Conservation (phyloP, 2,888 invertebrate species). For the Acronicta psi region DNA sequence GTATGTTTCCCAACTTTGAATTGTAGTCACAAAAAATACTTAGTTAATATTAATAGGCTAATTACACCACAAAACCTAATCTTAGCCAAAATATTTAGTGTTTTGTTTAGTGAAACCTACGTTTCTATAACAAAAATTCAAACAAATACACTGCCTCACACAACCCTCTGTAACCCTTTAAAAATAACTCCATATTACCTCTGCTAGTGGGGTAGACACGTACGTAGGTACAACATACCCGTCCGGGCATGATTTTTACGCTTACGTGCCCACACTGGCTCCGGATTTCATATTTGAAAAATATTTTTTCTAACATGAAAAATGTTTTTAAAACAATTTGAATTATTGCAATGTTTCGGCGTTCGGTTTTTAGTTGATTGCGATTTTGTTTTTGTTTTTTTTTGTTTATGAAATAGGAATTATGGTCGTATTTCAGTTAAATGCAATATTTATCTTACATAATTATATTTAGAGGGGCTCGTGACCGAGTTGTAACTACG, state of each 20-base stretch:
- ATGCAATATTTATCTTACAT: too few relatives aligned
- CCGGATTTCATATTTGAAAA: slow-evolving; percentile 56
- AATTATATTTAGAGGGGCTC: too few relatives aligned
- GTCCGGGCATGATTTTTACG: slow-evolving; percentile 62
- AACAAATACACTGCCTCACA: slow-evolving; percentile 30
- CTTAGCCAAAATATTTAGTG: neutral
- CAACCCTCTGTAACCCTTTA: slow-evolving; percentile 43
- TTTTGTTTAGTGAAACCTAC: too few relatives aligned
- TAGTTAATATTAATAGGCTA: too few relatives aligned
- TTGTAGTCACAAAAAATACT: too few relatives aligned
- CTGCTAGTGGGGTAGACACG: slow-evolving; percentile 25
- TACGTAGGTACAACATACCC: slow-evolving; percentile 41
- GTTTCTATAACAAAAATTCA: neutral
- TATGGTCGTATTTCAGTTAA: too few relatives aligned
- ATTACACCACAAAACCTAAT: neutral
- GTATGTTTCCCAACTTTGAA: too few relatives aligned
- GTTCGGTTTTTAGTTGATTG: slow-evolving; percentile 22
- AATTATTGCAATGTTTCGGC: slow-evolving; percentile 23
- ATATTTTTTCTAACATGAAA: slow-evolving; percentile 56
- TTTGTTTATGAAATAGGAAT: too few relatives aligned
- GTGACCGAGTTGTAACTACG: too few relatives aligned
- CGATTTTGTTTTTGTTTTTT: too few relatives aligned
- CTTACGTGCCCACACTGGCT: slow-evolving; percentile 47
- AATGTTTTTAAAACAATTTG: slow-evolving; percentile 53
- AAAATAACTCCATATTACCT: slow-evolving; percentile 51